Evolutionary conservation across 2,888 invertebrate genomes (phyloP).

Genomic region (Rhagium mordax): DNA sequence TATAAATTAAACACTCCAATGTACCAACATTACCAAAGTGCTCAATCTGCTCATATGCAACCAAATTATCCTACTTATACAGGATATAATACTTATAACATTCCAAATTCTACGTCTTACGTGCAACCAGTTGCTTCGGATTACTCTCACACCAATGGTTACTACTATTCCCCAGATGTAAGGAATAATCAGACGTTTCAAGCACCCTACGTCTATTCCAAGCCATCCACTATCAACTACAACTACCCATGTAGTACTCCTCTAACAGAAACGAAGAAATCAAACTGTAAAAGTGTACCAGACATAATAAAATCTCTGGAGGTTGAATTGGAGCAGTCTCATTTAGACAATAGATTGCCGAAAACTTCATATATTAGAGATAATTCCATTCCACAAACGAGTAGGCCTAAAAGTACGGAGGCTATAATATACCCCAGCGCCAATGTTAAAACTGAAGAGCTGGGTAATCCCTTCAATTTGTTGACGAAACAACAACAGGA

Average conservation of each 20-base stretch:
- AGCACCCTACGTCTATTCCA: conserved; percentile 27
- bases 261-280: conserved; percentile 30
- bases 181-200: conserved; percentile 32
- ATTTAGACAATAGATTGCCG: conserved; percentile 56
- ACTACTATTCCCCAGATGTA: conserved; percentile 45
- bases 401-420: conserved; percentile 56
- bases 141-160: conserved; percentile 50
- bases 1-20: conserved; percentile 31
- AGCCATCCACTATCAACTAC: conserved; percentile 30
- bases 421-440: conserved; percentile 49
- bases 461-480: conserved; percentile 67
- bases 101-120: conserved; percentile 50
- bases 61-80: conserved; percentile 41
- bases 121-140: conserved; percentile 39
- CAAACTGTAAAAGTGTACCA: conserved; percentile 72
- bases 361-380: conserved; percentile 39
- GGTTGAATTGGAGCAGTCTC: conserved; percentile 73
- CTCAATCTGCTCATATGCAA: conserved; percentile 37
- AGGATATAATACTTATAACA: conserved; percentile 51
- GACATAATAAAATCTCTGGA: conserved; percentile 84
- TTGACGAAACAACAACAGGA: conserved; percentile 75
- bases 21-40: conserved; percentile 42
- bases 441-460: conserved; percentile 53
- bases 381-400: conserved; percentile 36
- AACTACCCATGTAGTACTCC: conserved; percentile 20